Percentiles rank a stretch among this genome's conserved stretches.
Evolutionary conservation across 2,888 invertebrate species (phyloP).

Genomic region (Harpalus rufipes): DNA sequence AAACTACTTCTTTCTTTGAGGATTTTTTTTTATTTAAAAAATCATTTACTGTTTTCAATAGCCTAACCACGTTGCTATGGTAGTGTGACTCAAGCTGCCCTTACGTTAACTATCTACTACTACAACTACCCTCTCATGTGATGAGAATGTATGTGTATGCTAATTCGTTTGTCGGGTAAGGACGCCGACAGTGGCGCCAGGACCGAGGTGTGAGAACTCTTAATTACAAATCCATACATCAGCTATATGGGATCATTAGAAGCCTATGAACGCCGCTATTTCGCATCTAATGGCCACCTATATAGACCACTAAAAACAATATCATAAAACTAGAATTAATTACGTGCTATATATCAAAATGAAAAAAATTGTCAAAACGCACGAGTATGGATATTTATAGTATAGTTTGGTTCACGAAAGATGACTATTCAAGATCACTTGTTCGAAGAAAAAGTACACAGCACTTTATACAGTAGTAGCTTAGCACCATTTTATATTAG

Average conservation of each 20-base stretch:
- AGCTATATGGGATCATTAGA: slow-evolving; percentile 37
- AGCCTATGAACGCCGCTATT: slow-evolving; percentile 31
- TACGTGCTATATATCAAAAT: neutral
- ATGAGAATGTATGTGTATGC: slow-evolving; percentile 19
- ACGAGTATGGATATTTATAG: too few species aligned
- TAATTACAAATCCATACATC: slow-evolving; percentile 49
- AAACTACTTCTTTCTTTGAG: too few species aligned
- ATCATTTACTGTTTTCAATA: too few species aligned
- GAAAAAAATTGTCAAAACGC: too few species aligned
- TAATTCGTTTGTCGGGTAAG: slow-evolving; percentile 42
- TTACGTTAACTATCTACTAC: neutral
- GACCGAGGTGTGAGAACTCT: slow-evolving; percentile 37
- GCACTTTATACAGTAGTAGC: too few species aligned
- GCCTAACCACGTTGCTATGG: too few species aligned
- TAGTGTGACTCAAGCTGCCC: neutral
- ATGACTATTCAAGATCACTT: too few species aligned
- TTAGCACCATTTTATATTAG: too few species aligned
- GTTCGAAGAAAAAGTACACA: too few species aligned
- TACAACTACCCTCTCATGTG: neutral
- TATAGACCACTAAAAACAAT: neutral
- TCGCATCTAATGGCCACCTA: neutral
- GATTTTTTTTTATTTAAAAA: too few species aligned
- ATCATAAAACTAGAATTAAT: neutral
- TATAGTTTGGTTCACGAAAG: too few species aligned
- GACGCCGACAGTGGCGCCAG: slow-evolving; percentile 30